Evolutionary conservation across 2,888 invertebrate species (phyloP).

Genomic region (Leptothorax acervorum): DNA sequence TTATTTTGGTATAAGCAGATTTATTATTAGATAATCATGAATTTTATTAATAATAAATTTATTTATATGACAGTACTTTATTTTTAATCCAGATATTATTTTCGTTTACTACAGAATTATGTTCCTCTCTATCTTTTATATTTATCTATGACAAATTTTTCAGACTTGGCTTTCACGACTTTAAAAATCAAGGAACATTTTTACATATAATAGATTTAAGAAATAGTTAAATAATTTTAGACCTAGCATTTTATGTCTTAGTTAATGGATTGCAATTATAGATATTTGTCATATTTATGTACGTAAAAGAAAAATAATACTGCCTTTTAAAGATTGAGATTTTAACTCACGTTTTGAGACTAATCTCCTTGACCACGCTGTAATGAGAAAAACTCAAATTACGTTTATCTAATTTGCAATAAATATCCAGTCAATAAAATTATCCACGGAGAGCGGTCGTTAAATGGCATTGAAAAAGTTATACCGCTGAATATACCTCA

Average conservation of each 20-base stretch:
- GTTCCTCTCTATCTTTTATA: neutral
- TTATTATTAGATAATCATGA: neutral
- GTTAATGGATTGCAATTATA: neutral
- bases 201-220: constrained; percentile 2
- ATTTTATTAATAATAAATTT: constrained; percentile 5
- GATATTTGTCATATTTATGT: neutral
- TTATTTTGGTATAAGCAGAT: neutral
- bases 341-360: constrained; percentile 3
- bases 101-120: constrained; percentile 12
- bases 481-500: constrained; percentile 36
- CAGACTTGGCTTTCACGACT: neutral
- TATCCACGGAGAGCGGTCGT: neutral
- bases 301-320: constrained; percentile 37
- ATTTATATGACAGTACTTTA: neutral
- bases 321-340: neutral
- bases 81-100: neutral
- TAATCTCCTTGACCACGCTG: neutral
- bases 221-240: constrained; percentile 24
- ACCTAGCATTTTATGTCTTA: neutral
- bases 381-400: constrained; percentile 14
- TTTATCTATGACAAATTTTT: constrained; percentile 4
- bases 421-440: constrained; percentile 27
- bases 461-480: constrained; percentile 3
- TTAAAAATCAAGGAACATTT: constrained; percentile 4
- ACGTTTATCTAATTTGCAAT: constrained; percentile 16